Evolutionary conservation across 2,113 vertebrate genomes (phyloP), one percentile per base, ranked within the genome.

Genomic region (Pagrus major): DNA sequence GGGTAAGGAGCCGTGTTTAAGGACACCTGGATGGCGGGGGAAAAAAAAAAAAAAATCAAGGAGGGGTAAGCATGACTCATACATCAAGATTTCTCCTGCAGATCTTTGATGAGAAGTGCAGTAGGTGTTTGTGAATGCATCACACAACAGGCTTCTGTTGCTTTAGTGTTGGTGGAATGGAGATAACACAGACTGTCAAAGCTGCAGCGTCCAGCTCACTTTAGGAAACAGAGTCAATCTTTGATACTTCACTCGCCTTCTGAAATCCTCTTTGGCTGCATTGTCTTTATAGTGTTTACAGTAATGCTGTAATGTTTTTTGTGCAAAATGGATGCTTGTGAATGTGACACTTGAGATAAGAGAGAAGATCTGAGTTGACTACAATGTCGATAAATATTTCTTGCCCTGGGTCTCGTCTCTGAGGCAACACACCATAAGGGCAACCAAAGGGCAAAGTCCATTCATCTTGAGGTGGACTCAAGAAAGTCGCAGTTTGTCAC

Each of bases 11-110:
- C 4, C 75, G 23, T 42, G 35, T 63, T 52, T 70, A 65, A 73
- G 41, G 18, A 64, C 74, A 84, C 68, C 46, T 87, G 58, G 42
- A 73, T 60, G 35, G 11, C 47, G 51, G 31, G n/a, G n/a, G n/a
- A n/a, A n/a, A n/a, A n/a, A n/a, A n/a, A n/a, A n/a, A n/a, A n/a
- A n/a, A 39, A 68, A 80, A 83, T 64, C 63, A 64, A 65, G 27
- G 20, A 51, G 35, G 63, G 18, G 21, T 35, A 64, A 64, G 47
- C 29, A 18, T 58, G 41, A 25, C n/a, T 66, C 55, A 49, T 42
- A 23, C n/a, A 59, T 56, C 64, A 29, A 69, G 52, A 69, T 71
- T 29, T 67, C 42, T 60, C 46, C 68, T 29, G 15, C 20, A 11
- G 54, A 9, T 65, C 58, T 27, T 21, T 9, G 21, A 16, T 41